phyloP scores from a whole-genome alignment of 2,113 vertebrate species.

The Epinephelus cyanopodus region DNA sequence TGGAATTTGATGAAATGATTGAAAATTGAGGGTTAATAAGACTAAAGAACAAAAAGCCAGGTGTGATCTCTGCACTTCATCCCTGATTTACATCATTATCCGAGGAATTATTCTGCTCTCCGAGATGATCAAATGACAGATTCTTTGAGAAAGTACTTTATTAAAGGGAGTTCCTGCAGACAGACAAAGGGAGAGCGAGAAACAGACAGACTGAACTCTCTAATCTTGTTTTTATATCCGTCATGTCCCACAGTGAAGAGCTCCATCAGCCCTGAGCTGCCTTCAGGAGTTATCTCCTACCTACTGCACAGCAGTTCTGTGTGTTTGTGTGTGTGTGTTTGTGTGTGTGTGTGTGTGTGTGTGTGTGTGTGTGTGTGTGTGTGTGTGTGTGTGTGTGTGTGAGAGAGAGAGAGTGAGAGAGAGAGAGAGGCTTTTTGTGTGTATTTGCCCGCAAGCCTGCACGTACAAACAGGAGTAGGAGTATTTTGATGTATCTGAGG shows the following conservation, averaged over 20 bases:
- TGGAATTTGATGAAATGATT: not conserved
- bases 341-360: not conserved
- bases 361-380: constrained; percentile 18
- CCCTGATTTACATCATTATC: not conserved
- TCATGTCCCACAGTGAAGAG: constrained; percentile 51
- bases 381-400: not conserved
- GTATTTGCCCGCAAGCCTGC: constrained; percentile 9
- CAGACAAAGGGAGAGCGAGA: not conserved
- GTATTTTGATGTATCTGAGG: constrained; percentile 21
- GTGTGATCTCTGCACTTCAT: not conserved
- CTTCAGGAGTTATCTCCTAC: constrained; percentile 62
- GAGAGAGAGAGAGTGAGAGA: not conserved
- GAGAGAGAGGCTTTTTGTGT: not conserved
- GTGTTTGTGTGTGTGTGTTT: constrained; percentile 6
- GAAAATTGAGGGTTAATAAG: not conserved
- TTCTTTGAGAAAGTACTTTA: constrained; percentile 1
- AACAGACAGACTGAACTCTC: constrained; percentile 19
- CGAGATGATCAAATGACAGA: constrained; percentile 4
- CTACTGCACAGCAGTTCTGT: constrained; percentile 16
- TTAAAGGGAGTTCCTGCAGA: constrained; percentile 3
- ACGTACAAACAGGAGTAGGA: constrained; percentile 6
- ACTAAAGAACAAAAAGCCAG: not conserved
- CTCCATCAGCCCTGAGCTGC: constrained; percentile 55
- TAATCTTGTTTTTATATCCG: constrained; percentile 49
- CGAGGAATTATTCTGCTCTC: not conserved